Percentiles rank a stretch among this genome's conserved stretches.
Evolutionary conservation across 2,797 vertebrate species (phyloP).

Genomic region (Rhabdomys pumilio): DNA sequence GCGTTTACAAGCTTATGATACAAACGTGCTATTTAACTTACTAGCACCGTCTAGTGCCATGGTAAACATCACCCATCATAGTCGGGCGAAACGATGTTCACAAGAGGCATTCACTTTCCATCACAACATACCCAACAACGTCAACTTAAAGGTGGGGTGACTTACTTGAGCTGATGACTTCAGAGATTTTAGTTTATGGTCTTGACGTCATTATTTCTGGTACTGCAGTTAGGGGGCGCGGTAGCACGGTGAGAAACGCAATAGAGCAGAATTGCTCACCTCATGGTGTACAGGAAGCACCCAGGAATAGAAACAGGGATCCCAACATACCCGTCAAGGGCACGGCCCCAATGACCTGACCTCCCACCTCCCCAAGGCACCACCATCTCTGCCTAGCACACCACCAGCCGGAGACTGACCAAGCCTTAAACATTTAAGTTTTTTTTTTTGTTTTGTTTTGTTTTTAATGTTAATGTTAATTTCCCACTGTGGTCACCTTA

Average conservation of each 20-base stretch:
- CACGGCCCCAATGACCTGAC: not conserved
- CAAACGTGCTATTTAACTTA: constrained; percentile 27
- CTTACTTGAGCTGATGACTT: not conserved
- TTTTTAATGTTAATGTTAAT: constrained; percentile 34
- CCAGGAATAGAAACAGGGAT: not conserved
- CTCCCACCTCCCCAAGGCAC: not conserved
- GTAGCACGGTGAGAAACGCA: too few relatives aligned
- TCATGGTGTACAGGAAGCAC: not conserved
- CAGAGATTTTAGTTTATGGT: not conserved
- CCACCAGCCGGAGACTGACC: not conserved
- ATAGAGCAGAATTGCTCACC: not conserved
- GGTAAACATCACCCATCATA: not conserved
- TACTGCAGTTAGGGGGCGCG: not conserved
- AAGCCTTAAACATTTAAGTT: not conserved
- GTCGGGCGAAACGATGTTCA: not conserved
- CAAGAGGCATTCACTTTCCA: not conserved
- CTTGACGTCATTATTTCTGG: not conserved
- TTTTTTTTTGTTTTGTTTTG: not conserved
- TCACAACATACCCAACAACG: not conserved
- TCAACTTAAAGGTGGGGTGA: not conserved
- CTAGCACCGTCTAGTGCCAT: constrained; percentile 11
- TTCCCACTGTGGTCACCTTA: constrained; percentile 1
- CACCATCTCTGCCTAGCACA: not conserved
- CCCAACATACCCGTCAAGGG: not conserved
- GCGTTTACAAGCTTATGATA: constrained; percentile 64